Percentiles rank a stretch among this genome's conserved stretches.
These are phyloP conservation scores for Leptodactylus fallax DNA, from an alignment of 2,797 vertebrate genomes.

Conservation along the genomic window DNA sequence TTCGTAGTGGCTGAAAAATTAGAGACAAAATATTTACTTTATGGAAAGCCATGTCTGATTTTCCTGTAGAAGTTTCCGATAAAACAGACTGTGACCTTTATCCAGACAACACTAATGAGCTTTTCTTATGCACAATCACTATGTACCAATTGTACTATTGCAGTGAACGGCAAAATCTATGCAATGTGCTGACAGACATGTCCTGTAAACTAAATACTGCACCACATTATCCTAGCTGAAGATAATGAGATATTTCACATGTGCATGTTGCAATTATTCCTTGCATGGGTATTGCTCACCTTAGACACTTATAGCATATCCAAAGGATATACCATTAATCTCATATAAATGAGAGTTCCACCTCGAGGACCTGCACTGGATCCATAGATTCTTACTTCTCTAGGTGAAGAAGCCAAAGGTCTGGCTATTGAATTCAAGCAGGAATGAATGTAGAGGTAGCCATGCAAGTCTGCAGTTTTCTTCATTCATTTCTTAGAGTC, in stretches of 20 bases:
- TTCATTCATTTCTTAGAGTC: too few species aligned
- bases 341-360: too few species aligned
- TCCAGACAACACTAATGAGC: slow-evolving; percentile 3
- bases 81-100: slow-evolving; percentile 20
- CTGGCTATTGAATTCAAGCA: too few species aligned
- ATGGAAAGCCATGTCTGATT: background rate
- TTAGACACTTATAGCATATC: too few species aligned
- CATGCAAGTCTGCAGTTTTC: too few species aligned
- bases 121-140: background rate
- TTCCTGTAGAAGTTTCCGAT: slow-evolving; percentile 4
- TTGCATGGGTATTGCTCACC: background rate
- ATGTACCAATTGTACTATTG: background rate
- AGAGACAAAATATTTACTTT: background rate
- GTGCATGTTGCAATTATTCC: background rate
- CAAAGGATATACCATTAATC: too few species aligned
- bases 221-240: background rate
- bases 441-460: too few species aligned
- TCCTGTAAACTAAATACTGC: background rate
- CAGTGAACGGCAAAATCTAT: background rate
- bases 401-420: too few species aligned
- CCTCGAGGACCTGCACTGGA: too few species aligned
- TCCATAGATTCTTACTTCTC: too few species aligned
- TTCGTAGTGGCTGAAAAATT: background rate
- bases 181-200: background rate
- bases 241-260: background rate